A percentile compares a stretch with the other conserved stretches of the same genome.
phyloP scores from a whole-genome alignment of 1,140 invertebrate genomes.

The Drosophila willistoni region DNA sequence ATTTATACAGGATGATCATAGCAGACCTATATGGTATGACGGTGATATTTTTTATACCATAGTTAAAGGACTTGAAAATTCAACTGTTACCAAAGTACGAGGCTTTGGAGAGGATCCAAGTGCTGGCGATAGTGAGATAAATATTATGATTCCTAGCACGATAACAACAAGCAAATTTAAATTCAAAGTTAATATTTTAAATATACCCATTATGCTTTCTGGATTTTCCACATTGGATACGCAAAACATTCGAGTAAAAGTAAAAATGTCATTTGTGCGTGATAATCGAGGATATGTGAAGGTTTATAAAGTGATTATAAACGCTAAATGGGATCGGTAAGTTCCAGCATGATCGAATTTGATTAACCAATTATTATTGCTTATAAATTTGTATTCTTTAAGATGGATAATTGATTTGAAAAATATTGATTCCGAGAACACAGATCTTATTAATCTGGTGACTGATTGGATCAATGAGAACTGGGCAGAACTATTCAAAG shows the following conservation, averaged over 20 bases:
- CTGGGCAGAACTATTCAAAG: neutral
- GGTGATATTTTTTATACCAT: neutral
- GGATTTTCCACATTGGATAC: neutral
- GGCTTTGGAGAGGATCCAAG: neutral
- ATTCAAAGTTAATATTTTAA: neutral
- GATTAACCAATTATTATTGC: neutral
- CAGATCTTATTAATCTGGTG: conserved; percentile 1
- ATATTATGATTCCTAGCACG: neutral
- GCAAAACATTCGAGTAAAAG: neutral
- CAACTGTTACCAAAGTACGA: neutral
- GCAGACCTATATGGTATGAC: conserved; percentile 1
- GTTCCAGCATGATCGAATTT: neutral
- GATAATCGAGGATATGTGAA: conserved; percentile 2
- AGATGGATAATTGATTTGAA: conserved; percentile 16
- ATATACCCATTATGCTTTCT: neutral
- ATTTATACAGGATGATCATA: neutral
- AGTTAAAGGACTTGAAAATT: conserved; percentile 1
- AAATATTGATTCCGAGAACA: conserved; percentile 6
- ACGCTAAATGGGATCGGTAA: conserved; percentile 4
- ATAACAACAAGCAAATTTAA: neutral
- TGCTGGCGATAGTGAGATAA: neutral
- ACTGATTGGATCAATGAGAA: conserved; percentile 10
- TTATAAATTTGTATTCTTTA: neutral
- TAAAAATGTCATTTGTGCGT: neutral
- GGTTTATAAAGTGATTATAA: neutral